These are phyloP conservation scores for Ophioninae sp. DNA, from an alignment of 2,888 invertebrate genomes.

Conservation along the genomic window DNA sequence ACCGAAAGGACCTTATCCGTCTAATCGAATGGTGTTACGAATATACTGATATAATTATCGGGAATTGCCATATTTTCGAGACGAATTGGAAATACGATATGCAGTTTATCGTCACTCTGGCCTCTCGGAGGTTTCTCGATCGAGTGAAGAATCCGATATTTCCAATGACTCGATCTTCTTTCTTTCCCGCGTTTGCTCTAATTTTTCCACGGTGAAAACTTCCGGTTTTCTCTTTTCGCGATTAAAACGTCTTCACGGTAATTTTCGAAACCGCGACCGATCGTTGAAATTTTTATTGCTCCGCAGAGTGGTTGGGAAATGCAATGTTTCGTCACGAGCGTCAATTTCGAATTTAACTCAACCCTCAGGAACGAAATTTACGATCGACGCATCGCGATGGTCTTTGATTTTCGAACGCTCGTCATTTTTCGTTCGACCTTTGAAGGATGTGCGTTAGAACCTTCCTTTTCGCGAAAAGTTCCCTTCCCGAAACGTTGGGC, in stretches of 20 bases:
- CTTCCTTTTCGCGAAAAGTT: too few relatives aligned
- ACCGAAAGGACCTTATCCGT: constrained; percentile 21
- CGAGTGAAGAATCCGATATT: background rate
- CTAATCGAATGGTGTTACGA: constrained; percentile 1
- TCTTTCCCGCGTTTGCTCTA: background rate
- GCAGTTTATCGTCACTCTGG: background rate
- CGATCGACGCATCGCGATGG: background rate
- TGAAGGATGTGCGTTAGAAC: too few relatives aligned
- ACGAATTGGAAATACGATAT: constrained; percentile 6
- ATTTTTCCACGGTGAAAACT: background rate
- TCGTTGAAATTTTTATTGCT: background rate
- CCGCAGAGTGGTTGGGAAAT: background rate
- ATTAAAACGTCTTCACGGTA: background rate
- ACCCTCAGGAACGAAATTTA: background rate
- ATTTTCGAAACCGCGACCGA: too few relatives aligned
- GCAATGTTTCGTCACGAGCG: background rate
- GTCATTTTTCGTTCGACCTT: too few relatives aligned
- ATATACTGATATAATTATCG: background rate
- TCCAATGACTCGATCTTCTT: background rate
- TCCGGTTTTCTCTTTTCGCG: background rate
- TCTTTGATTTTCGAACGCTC: too few relatives aligned
- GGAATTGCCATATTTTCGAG: constrained; percentile 16
- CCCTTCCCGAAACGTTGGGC: too few relatives aligned
- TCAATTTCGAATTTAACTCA: background rate
- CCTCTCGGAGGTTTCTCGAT: background rate